These are phyloP conservation scores for Heliconius hortense DNA, from an alignment of 2,888 invertebrate genomes.

Conservation along the genomic window DNA sequence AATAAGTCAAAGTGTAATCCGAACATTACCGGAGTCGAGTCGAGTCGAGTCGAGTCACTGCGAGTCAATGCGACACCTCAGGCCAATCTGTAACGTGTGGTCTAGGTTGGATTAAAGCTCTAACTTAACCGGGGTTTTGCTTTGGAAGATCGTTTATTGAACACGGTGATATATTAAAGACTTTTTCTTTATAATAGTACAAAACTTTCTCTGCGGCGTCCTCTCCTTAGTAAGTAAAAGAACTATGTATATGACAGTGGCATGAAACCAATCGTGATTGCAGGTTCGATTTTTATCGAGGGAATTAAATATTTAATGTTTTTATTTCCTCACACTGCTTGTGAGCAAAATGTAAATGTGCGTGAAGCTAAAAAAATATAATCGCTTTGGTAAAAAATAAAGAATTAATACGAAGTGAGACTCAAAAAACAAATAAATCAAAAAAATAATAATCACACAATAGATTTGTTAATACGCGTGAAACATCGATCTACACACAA, in stretches of 20 bases:
- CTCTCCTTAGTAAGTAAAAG: too few relatives aligned
- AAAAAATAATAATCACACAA: background rate
- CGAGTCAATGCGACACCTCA: conserved; percentile 6
- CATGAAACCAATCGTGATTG: too few relatives aligned
- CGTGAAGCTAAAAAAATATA: too few relatives aligned
- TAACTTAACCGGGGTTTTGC: conserved; percentile 5
- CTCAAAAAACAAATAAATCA: background rate
- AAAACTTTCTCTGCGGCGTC: too few relatives aligned
- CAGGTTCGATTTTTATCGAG: too few relatives aligned
- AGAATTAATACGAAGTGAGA: background rate
- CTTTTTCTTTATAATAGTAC: too few relatives aligned
- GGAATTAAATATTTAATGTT: too few relatives aligned
- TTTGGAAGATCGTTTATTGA: conserved; percentile 7
- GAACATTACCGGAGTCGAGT: background rate
- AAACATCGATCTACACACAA: background rate
- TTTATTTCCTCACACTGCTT: too few relatives aligned
- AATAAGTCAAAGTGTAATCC: conserved; percentile 16
- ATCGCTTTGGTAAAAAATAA: too few relatives aligned
- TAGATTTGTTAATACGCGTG: background rate
- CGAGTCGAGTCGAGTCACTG: background rate
- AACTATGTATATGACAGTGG: too few relatives aligned
- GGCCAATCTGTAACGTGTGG: conserved; percentile 13
- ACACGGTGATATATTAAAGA: background rate
- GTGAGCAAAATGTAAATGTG: too few relatives aligned
- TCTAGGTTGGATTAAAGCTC: background rate